A percentile compares a stretch with the other conserved stretches of the same genome.
These are phyloP conservation scores for Delphinus delphis DNA, from an alignment of 2,113 vertebrate genomes.

Conservation along the genomic window DNA sequence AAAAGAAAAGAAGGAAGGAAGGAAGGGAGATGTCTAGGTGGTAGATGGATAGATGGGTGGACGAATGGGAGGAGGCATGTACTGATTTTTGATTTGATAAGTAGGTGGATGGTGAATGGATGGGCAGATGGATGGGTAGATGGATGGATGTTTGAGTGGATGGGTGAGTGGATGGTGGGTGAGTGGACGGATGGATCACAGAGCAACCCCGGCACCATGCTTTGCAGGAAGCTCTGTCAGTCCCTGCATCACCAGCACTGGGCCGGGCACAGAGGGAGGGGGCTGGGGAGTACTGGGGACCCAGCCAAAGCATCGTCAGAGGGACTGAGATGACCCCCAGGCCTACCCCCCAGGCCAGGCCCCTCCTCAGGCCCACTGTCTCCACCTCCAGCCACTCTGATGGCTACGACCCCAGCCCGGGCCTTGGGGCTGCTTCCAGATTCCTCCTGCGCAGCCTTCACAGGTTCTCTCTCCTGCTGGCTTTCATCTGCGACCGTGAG, in stretches of 20 bases:
- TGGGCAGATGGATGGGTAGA: background rate
- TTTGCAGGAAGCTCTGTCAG: background rate
- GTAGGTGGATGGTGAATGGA: no score
- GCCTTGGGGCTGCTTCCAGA: background rate
- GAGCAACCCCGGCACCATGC: no score
- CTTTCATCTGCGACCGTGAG: background rate
- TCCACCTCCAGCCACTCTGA: background rate
- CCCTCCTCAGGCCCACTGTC: background rate
- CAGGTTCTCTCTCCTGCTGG: background rate
- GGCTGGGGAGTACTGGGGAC: background rate
- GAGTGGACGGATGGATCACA: background rate
- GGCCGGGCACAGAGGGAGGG: background rate
- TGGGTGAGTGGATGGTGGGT: background rate
- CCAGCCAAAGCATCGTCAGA: background rate
- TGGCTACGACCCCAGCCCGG: background rate
- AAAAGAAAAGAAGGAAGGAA: no score
- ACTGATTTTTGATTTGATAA: no score
- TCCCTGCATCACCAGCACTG: background rate
- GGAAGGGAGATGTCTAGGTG: no score
- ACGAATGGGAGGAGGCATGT: background rate
- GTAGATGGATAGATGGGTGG: background rate
- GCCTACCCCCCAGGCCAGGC: no score
- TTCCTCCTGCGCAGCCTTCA: fast-evolving
- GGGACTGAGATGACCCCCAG: background rate
- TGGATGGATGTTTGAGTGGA: no score